Base-by-base conservation (phyloP, 2,888 invertebrate genomes). In the Dorcus hopei region DNA sequence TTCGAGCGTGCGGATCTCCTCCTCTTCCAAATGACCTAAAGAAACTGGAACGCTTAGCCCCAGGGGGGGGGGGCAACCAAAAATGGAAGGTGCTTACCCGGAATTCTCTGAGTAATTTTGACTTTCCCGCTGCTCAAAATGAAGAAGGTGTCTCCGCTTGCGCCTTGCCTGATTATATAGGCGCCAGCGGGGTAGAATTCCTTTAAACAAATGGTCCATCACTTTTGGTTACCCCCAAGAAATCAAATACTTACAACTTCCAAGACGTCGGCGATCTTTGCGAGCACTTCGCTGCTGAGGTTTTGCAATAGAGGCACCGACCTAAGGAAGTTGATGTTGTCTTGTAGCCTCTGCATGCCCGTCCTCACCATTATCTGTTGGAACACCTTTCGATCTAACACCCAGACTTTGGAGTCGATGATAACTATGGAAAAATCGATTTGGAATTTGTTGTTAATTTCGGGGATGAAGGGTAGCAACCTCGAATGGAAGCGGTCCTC, bases 361-460 rank as follows among this genome's bases (percentile, higher is more conserved):
- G 87, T 87, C 60, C 85, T 81, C 79, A 87, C 85, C 88, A 89
- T 89, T 33, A 88, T 87, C 62, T 84, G 82, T 72, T 89, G 88
- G 77, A 88, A 89, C 9, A 86, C 83, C 61, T 83, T 78, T 52
- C 88, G 75, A 70, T 89, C 88, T 69, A 89, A 77, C 38, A 85
- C 86, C 89, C 89, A 89, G 58, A 88, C 83, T 70, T 83, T 82
- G 39, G 86, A 84, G 68, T 84, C 81, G 2, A 80, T 80, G 50
- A 85, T 76, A 26, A 87, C 88, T 88, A 74, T 55, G 74, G 77
- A 61, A 54, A 47, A 19, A 51, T 3, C 38, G 9, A 1, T 7
- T 16, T 19, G 19, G 19, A 40, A 8, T 38, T 16, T n/a, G 8
- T 41, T 33, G 38, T 1, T 8, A 1, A 49, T 23, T 26, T 49